Evolutionary conservation across 2,113 vertebrate species (phyloP).

Genomic region (Spea multiplicata): DNA sequence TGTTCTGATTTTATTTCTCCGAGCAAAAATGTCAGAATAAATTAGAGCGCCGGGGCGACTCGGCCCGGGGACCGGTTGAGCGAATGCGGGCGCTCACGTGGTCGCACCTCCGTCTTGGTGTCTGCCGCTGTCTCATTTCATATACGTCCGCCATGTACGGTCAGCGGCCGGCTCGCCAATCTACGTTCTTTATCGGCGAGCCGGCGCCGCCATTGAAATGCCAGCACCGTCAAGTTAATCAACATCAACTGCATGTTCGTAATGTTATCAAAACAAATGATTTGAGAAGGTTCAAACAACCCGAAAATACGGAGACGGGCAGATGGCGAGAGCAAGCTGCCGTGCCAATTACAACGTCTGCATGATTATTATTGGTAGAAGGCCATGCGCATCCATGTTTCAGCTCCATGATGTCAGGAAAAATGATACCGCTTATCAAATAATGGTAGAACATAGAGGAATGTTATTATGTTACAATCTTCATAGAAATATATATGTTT

Average conservation of each 20-base stretch:
- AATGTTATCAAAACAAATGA: conserved; percentile 48
- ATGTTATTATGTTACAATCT: too few relatives aligned
- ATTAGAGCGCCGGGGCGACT: conserved; percentile 13
- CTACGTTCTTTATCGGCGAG: not conserved
- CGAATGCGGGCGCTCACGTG: not conserved
- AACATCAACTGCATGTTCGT: conserved; percentile 30
- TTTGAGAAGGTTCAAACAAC: conserved; percentile 34
- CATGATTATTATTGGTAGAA: conserved; percentile 24
- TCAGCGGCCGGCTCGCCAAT: not conserved
- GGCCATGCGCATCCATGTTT: not conserved
- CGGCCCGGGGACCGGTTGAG: not conserved
- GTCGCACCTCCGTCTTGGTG: not conserved
- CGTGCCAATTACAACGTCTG: conserved; percentile 21
- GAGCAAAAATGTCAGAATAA: conserved; percentile 36
- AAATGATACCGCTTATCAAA: not conserved
- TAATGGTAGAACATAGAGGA: too few relatives aligned
- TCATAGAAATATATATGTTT: too few relatives aligned
- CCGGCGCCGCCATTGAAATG: not conserved
- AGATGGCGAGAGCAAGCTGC: conserved; percentile 36
- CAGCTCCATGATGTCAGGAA: not conserved
- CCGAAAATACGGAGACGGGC: conserved; percentile 34
- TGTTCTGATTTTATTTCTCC: conserved; percentile 6
- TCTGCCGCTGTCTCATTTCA: not conserved
- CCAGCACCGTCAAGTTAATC: not conserved
- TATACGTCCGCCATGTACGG: not conserved